Evolutionary conservation across 1,140 invertebrate species (phyloP).

Genomic region (Drusus annulatus): DNA sequence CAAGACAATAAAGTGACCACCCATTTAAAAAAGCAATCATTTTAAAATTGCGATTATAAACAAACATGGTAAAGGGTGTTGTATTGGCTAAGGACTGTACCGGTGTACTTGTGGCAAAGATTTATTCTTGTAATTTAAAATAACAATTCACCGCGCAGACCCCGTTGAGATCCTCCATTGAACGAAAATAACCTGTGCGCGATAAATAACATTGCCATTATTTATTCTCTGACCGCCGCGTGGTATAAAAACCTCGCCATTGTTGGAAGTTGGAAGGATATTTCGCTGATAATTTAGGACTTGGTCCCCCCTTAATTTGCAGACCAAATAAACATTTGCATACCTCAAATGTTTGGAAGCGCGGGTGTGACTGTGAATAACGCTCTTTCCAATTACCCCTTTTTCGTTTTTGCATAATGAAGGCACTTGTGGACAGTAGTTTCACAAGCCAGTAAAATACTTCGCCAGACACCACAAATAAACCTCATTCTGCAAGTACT

Average conservation of each 20-base stretch:
- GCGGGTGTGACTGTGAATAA: not conserved
- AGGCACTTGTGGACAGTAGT: too few species aligned
- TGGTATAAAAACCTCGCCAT: constrained; percentile 48
- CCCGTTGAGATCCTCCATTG: constrained; percentile 19
- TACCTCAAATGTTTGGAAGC: constrained; percentile 25
- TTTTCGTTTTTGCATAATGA: not conserved
- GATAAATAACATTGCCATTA: constrained; percentile 49
- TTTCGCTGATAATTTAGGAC: constrained; percentile 53
- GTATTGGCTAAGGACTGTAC: not conserved
- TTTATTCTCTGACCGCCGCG: constrained; percentile 33
- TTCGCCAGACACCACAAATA: too few species aligned
- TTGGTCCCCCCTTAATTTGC: constrained; percentile 52
- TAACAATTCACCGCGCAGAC: constrained; percentile 8
- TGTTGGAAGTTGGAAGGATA: constrained; percentile 41
- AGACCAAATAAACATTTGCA: constrained; percentile 53
- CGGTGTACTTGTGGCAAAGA: constrained; percentile 10
- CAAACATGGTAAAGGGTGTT: not conserved
- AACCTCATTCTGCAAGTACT: too few species aligned
- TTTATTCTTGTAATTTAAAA: constrained; percentile 37
- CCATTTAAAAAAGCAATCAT: too few species aligned
- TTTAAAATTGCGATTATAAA: too few species aligned
- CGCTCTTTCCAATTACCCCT: constrained; percentile 1
- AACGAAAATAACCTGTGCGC: constrained; percentile 51
- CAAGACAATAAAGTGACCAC: too few species aligned
- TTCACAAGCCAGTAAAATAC: too few species aligned